Evolutionary conservation across 2,797 vertebrate genomes (phyloP).

Genomic region (Gymnoscopelus microlampas): DNA sequence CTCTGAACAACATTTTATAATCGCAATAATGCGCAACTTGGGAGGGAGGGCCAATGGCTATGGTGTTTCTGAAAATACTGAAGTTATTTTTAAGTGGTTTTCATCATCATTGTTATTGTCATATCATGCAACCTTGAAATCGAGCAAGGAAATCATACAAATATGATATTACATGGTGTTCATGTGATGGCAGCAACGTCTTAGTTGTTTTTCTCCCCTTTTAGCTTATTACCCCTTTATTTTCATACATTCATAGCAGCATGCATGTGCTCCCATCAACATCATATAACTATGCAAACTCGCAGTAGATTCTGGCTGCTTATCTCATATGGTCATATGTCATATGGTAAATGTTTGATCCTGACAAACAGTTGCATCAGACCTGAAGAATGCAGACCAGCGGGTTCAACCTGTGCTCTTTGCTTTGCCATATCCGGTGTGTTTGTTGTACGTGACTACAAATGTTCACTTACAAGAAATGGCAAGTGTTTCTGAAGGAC

Average conservation of each 20-base stretch:
- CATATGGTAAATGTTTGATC: slow-evolving; percentile 55
- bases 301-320: slow-evolving; percentile 10
- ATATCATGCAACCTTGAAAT: too few relatives aligned
- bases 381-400: slow-evolving; percentile 66
- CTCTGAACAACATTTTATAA: too few relatives aligned
- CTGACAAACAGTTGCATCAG: slow-evolving; percentile 52
- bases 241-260: neutral
- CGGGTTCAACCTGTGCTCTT: slow-evolving; percentile 40
- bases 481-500: slow-evolving; percentile 9
- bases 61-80: too few relatives aligned
- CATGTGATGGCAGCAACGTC: too few relatives aligned
- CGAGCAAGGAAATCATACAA: too few relatives aligned
- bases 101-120: too few relatives aligned
- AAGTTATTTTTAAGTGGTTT: too few relatives aligned
- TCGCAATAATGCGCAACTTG: too few relatives aligned
- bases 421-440: slow-evolving; percentile 41
- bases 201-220: neutral
- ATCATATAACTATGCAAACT: slow-evolving; percentile 12
- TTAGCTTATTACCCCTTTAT: neutral
- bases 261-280: slow-evolving; percentile 5
- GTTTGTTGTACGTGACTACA: slow-evolving; percentile 28
- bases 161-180: too few relatives aligned
- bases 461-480: slow-evolving; percentile 6
- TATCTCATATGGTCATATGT: slow-evolving; percentile 21
- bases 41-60: too few relatives aligned